Conservation (phyloP, 2,797 vertebrate genomes). For the Rhincodon typus region DNA sequence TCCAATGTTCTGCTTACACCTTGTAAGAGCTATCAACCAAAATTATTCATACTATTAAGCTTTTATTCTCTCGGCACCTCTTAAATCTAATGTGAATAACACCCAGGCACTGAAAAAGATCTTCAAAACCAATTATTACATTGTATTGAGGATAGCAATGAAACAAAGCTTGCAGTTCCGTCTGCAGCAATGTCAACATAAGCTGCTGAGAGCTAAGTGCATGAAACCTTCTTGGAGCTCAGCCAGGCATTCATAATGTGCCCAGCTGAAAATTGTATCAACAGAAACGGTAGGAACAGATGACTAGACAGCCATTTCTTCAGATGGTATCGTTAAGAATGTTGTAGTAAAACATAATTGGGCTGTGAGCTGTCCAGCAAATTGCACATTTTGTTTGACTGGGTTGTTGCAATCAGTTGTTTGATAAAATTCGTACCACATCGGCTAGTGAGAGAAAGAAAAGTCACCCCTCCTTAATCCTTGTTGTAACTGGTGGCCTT, state of each 20-base stretch:
- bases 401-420: not conserved
- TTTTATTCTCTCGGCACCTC: not conserved
- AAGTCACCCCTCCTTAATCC: not conserved
- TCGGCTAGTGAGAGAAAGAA: not conserved
- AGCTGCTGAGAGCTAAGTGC: not conserved
- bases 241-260: not conserved
- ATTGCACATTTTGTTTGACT: not conserved
- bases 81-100: not conserved
- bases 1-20: not conserved
- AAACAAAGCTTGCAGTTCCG: not conserved
- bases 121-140: not conserved
- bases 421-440: not conserved
- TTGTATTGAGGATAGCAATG: not conserved
- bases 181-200: not conserved
- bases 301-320: not conserved
- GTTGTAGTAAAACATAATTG: not conserved
- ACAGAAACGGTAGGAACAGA: not conserved
- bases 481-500: not conserved
- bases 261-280: not conserved
- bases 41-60: not conserved
- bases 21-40: not conserved
- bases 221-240: not conserved
- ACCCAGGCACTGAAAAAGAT: not conserved
- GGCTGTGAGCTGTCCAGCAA: not conserved
- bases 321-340: not conserved